Evolutionary conservation across 2,888 invertebrate species (phyloP).

Genomic region (Hypomecis atomaria): DNA sequence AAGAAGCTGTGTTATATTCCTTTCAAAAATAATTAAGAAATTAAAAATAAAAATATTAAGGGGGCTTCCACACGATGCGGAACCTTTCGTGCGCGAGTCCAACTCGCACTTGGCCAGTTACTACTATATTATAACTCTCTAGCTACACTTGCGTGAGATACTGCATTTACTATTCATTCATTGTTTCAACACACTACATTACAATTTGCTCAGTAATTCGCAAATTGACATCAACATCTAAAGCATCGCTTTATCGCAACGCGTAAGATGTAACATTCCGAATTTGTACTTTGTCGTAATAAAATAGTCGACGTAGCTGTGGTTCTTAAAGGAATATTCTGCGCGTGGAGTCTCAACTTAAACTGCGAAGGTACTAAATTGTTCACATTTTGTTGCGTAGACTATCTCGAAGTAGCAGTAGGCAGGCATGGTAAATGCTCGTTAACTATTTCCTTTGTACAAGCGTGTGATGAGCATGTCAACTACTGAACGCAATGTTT

Average conservation of each 20-base stretch:
- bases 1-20: no score
- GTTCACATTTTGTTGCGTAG: conserved; percentile 11
- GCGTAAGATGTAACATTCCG: background rate
- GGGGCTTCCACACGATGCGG: no score
- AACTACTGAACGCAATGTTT: conserved; percentile 21
- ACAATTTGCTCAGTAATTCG: conserved; percentile 13
- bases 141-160: background rate
- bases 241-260: conserved; percentile 4
- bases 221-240: conserved; percentile 23
- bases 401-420: conserved; percentile 3
- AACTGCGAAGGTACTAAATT: conserved; percentile 17
- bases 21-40: no score
- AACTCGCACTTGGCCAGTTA: no score
- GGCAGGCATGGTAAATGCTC: conserved; percentile 58
- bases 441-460: conserved; percentile 75
- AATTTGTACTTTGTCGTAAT: conserved; percentile 9
- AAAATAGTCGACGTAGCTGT: background rate
- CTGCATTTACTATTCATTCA: conserved; percentile 1
- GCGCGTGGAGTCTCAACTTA: background rate
- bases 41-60: no score
- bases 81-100: no score
- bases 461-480: conserved; percentile 61
- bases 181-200: background rate
- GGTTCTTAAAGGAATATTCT: conserved; percentile 1
- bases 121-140: no score